Evolutionary conservation across 1,140 invertebrate genomes (phyloP).

Genomic region (Sycobia sp.): DNA sequence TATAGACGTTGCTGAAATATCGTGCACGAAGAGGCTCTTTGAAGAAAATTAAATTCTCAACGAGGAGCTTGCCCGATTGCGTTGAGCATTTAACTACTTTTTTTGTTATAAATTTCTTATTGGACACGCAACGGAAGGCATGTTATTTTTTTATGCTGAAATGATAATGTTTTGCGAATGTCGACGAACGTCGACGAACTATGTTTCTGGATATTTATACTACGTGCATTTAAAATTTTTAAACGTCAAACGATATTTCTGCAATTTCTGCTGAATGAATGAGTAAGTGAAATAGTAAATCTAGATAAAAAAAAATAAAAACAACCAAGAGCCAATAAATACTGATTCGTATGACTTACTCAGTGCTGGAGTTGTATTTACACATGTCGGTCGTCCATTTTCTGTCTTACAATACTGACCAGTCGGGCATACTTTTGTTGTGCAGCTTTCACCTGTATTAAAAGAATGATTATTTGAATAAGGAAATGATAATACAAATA

Average conservation of each 20-base stretch:
- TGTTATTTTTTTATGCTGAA: too few relatives aligned
- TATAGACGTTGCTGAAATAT: conserved; percentile 10
- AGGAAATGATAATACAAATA: background rate
- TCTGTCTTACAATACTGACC: conserved; percentile 55
- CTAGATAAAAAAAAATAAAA: too few relatives aligned
- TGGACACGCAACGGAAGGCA: too few relatives aligned
- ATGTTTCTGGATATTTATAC: too few relatives aligned
- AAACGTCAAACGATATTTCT: too few relatives aligned
- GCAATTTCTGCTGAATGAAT: too few relatives aligned
- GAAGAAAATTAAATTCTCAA: conserved; percentile 7
- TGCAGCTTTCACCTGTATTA: conserved; percentile 46
- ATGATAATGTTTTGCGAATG: too few relatives aligned
- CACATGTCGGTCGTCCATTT: conserved; percentile 51
- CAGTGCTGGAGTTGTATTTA: conserved; percentile 45
- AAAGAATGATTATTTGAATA: background rate
- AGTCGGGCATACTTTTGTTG: conserved; percentile 46
- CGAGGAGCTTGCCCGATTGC: background rate
- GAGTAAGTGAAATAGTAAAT: too few relatives aligned
- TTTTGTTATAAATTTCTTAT: background rate
- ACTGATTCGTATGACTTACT: conserved; percentile 46
- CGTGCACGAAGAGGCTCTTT: background rate
- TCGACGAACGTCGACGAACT: too few relatives aligned
- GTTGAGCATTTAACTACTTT: background rate
- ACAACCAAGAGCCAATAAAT: background rate
- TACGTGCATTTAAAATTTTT: too few relatives aligned